Evolutionary conservation across 2,888 invertebrate genomes (phyloP).

Genomic region (Thecophora atra): DNA sequence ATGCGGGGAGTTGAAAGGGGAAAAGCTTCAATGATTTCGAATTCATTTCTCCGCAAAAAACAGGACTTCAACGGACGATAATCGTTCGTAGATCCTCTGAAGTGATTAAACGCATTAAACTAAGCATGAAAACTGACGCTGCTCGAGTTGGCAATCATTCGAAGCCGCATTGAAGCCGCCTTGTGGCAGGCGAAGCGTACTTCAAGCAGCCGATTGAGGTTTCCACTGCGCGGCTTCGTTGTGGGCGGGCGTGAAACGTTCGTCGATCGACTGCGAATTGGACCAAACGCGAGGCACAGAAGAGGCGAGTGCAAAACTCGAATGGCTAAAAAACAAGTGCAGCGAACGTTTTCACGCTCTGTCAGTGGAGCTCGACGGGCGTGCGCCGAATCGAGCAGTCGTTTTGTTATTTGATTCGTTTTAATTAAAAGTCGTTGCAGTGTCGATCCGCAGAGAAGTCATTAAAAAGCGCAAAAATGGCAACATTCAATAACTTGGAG

Average conservation of each 20-base stretch:
- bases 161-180: not conserved
- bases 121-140: no score
- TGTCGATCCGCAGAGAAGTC: not conserved
- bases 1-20: not conserved
- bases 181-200: not conserved
- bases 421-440: slow-evolving; percentile 38
- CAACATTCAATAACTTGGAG: not conserved
- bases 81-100: not conserved
- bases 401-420: slow-evolving; percentile 26
- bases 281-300: slow-evolving; percentile 7
- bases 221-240: not conserved
- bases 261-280: slow-evolving; percentile 31
- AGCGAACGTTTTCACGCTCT: slow-evolving; percentile 54
- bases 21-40: not conserved
- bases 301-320: slow-evolving; percentile 15
- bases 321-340: slow-evolving; percentile 27
- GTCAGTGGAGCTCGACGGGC: slow-evolving; percentile 53
- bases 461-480: not conserved
- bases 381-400: slow-evolving; percentile 27
- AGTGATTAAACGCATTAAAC: not conserved
- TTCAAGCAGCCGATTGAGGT: not conserved
- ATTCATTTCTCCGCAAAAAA: no score
- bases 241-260: slow-evolving; percentile 14
- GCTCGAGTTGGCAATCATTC: not conserved
- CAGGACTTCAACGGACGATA: no score